Conservation (phyloP, 2,888 invertebrate species). For the Nomada ruficornis region DNA sequence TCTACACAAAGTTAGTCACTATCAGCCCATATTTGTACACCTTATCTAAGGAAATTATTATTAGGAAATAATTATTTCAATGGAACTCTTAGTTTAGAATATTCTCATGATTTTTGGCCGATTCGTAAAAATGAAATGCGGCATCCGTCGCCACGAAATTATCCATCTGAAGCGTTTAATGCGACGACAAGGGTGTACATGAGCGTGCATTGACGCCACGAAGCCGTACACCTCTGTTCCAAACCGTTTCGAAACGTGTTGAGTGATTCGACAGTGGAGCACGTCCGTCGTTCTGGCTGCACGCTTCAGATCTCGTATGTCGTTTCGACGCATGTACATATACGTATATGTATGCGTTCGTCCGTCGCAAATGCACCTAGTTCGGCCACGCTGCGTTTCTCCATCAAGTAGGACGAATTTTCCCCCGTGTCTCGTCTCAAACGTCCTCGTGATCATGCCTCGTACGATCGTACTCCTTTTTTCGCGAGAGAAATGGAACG, state of each 20-base stretch:
- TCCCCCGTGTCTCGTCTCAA: conserved; percentile 12
- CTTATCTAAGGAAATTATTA: too few species aligned
- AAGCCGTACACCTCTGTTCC: conserved; percentile 52
- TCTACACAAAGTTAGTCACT: too few species aligned
- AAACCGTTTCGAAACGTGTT: conserved; percentile 33
- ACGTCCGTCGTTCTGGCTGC: conserved; percentile 40
- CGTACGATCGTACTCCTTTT: background rate
- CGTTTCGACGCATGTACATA: conserved; percentile 27
- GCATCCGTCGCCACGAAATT: conserved; percentile 60
- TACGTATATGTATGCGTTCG: conserved; percentile 26
- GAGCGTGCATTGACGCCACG: conserved; percentile 71
- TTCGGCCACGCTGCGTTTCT: conserved; percentile 26
- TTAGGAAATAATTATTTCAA: too few species aligned
- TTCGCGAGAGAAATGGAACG: background rate
- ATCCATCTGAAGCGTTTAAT: conserved; percentile 66
- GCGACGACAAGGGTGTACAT: conserved; percentile 71
- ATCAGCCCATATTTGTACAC: too few species aligned
- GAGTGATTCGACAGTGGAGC: conserved; percentile 54
- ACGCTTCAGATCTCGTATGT: conserved; percentile 55
- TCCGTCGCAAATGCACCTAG: conserved; percentile 37
- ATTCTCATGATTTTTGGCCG: too few species aligned
- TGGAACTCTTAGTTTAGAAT: too few species aligned
- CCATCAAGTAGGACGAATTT: conserved; percentile 27
- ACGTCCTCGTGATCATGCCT: conserved; percentile 2
- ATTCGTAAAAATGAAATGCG: background rate